Conservation (phyloP, 30 jellyfish, hydroid and myxozoan genomes). For the Aurelia sp. region DNA sequence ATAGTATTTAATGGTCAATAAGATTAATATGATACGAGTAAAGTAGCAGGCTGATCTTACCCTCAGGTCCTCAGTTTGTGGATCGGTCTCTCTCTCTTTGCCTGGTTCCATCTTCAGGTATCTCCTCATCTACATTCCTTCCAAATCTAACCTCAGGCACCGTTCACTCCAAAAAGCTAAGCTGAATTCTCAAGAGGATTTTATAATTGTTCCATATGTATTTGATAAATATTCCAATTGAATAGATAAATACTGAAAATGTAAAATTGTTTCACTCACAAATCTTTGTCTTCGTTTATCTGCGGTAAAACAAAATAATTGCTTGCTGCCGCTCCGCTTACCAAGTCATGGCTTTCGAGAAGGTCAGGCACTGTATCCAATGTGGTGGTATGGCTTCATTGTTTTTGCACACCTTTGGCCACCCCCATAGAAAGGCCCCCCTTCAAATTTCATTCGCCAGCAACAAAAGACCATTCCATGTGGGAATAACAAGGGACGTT, state of each 20-base stretch:
- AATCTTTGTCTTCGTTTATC: neutral
- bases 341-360: too few relatives aligned
- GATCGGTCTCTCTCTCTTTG: slow-evolving; percentile 35
- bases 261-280: neutral
- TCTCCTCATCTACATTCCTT: slow-evolving; percentile 43
- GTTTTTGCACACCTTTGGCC: too few relatives aligned
- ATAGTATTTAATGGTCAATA: neutral
- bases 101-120: slow-evolving; percentile 55
- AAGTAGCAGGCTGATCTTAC: neutral
- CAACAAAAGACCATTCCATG: too few relatives aligned
- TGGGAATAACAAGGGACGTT: too few relatives aligned
- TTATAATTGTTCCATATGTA: neutral
- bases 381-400: too few relatives aligned
- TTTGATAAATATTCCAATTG: neutral
- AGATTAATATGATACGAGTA: neutral
- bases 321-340: too few relatives aligned
- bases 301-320: too few relatives aligned
- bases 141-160: neutral
- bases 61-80: slow-evolving; percentile 58
- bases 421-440: too few relatives aligned
- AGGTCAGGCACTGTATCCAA: too few relatives aligned
- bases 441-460: too few relatives aligned
- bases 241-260: neutral
- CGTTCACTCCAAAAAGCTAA: too few relatives aligned
- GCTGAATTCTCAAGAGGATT: too few relatives aligned